phyloP scores from a whole-genome alignment of 2,113 vertebrate genomes.

The Sebastes fasciatus region DNA sequence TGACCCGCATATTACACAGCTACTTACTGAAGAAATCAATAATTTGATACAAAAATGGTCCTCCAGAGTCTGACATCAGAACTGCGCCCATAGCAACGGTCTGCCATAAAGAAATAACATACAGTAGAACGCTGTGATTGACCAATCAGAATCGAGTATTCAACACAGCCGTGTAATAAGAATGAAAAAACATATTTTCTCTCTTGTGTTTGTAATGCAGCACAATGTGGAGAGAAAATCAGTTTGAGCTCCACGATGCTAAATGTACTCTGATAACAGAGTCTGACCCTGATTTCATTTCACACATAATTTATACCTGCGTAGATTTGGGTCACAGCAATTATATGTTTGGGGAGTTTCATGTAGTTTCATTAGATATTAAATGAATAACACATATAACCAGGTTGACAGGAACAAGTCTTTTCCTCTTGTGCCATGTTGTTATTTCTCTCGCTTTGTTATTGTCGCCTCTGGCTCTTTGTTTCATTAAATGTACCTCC shows the following conservation, averaged over 20 bases:
- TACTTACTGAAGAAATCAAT: no score
- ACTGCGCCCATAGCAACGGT: no score
- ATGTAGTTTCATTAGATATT: neutral
- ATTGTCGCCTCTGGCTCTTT: neutral
- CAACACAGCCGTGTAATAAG: no score
- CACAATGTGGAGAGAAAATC: neutral
- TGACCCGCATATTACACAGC: no score
- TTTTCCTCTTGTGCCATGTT: neutral
- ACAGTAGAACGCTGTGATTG: no score
- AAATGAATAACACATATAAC: neutral
- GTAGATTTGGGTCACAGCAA: neutral
- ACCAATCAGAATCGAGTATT: no score
- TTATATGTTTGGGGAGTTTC: neutral
- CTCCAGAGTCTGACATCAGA: no score
- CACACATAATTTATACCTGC: neutral
- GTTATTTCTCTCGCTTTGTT: neutral
- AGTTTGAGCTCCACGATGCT: neutral
- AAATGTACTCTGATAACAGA: neutral
- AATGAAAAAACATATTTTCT: neutral
- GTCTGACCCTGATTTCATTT: slow-evolving; percentile 4
- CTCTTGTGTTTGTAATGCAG: neutral
- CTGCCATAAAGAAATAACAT: no score
- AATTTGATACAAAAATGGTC: no score
- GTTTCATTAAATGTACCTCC: neutral
- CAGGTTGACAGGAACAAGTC: neutral